These are phyloP conservation scores for Crotophaga sulcirostris DNA, from an alignment of 2,113 vertebrate genomes.

Conservation along the genomic window DNA sequence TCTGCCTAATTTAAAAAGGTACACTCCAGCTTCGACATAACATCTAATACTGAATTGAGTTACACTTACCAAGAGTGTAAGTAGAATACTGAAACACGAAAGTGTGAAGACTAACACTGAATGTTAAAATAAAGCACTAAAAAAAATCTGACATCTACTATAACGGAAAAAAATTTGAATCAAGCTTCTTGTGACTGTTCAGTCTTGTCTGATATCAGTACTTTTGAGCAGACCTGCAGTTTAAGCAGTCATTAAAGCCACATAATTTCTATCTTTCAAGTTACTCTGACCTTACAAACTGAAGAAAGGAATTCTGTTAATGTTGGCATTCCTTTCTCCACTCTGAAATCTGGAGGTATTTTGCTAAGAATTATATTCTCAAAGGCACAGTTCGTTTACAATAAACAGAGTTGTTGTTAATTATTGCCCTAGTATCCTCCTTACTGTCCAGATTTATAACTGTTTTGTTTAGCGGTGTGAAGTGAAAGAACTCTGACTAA, in stretches of 20 bases:
- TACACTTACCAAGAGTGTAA: not conserved
- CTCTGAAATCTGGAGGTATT: not conserved
- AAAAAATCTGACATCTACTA: accelerated
- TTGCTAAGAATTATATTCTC: not conserved
- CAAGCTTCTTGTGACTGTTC: not conserved
- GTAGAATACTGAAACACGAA: not conserved
- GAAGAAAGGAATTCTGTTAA: not conserved
- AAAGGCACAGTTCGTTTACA: not conserved
- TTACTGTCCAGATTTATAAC: not conserved
- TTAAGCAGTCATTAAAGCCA: not conserved
- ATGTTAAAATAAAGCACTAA: not conserved
- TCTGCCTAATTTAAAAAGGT: not conserved
- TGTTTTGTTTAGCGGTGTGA: not conserved
- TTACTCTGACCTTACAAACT: not conserved
- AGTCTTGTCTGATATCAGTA: not conserved
- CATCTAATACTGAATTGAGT: not conserved
- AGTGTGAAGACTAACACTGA: not conserved
- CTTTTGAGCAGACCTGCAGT: not conserved
- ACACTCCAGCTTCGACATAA: not conserved
- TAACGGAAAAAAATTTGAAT: not conserved
- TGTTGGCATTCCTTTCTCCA: not conserved
- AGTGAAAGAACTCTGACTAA: not conserved
- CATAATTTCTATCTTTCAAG: not conserved
- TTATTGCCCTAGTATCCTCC: not conserved
- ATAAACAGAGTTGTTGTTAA: not conserved